Evolutionary conservation across 2,113 vertebrate species (phyloP).

Genomic region (Scartelaos histophorus): DNA sequence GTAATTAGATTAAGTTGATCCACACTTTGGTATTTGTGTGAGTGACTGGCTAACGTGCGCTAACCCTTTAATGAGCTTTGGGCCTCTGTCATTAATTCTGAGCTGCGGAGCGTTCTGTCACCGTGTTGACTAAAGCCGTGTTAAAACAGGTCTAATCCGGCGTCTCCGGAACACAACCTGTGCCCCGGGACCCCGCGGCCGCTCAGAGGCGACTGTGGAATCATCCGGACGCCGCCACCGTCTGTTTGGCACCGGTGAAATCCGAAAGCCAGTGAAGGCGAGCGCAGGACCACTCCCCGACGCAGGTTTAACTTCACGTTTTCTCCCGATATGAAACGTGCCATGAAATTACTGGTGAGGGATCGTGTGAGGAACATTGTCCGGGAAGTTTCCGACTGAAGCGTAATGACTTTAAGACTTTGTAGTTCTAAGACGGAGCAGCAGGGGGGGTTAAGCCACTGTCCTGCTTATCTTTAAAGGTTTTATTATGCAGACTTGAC

Average conservation of each 20-base stretch:
- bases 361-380: neutral
- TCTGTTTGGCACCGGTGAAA: conserved; percentile 5
- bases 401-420: conserved; percentile 1
- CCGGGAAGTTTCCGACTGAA: neutral
- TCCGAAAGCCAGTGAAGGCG: neutral
- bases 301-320: neutral
- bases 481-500: neutral
- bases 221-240: neutral
- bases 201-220: conserved; percentile 28
- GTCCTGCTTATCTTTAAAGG: neutral
- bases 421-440: neutral
- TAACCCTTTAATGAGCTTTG: conserved; percentile 66
- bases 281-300: neutral
- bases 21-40: conserved; percentile 28
- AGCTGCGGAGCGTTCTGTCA: neutral
- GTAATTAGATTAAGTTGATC: conserved; percentile 76
- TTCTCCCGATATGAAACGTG: neutral
- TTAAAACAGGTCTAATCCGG: conserved; percentile 74
- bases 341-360: neutral
- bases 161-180: conserved; percentile 43
- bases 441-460: neutral
- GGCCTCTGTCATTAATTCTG: conserved; percentile 61
- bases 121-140: conserved; percentile 57
- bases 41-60: conserved; percentile 48
- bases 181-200: conserved; percentile 27